Evolutionary conservation across 2,888 invertebrate species (phyloP), one percentile per base, ranked within the genome.

Genomic region (Sphaeridia pumilis): DNA sequence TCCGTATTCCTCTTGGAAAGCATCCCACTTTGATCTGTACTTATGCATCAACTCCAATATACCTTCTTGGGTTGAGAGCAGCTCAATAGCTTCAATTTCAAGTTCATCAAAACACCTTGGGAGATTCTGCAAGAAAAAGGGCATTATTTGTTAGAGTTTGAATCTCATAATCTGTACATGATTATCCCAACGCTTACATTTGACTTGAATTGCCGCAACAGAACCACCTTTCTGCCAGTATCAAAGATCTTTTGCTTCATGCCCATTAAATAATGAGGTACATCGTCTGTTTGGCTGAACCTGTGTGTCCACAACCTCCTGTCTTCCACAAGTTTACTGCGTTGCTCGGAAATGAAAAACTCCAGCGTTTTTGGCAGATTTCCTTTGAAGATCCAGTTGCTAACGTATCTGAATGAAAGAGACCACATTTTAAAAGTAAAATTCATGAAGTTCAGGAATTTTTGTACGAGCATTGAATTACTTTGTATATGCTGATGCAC

Each of bases 371-470:
- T 46, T 0, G 57, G 49, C 0, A 65, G 54, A 2, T 41, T 41
- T 17, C 65, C 65, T 28, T 59, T 50, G 49, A 62, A 65, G 27
- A 58, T 55, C 65, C 65, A 65, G 41, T 65, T 55, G 0, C 63
- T 58, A 7, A 65, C 59, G 47, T 62, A 61, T 26, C 64, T 64
- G n/a, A n/a, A n/a, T n/a, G n/a, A n/a, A n/a, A n/a, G n/a, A n/a
- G n/a, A n/a, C n/a, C n/a, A n/a, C n/a, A n/a, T n/a, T n/a, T n/a
- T n/a, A n/a, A n/a, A n/a, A n/a, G n/a, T n/a, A n/a, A n/a, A n/a
- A n/a, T n/a, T n/a, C n/a, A n/a, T n/a, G n/a, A n/a, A n/a, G n/a
- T n/a, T n/a, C n/a, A n/a, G n/a, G n/a, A n/a, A n/a, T n/a, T n/a
- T n/a, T n/a, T n/a, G n/a, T n/a, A n/a, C n/a, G n/a, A n/a, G n/a